These are phyloP conservation scores for Aepyceros melampus DNA, from an alignment of 2,113 vertebrate genomes.

Conservation along the genomic window DNA sequence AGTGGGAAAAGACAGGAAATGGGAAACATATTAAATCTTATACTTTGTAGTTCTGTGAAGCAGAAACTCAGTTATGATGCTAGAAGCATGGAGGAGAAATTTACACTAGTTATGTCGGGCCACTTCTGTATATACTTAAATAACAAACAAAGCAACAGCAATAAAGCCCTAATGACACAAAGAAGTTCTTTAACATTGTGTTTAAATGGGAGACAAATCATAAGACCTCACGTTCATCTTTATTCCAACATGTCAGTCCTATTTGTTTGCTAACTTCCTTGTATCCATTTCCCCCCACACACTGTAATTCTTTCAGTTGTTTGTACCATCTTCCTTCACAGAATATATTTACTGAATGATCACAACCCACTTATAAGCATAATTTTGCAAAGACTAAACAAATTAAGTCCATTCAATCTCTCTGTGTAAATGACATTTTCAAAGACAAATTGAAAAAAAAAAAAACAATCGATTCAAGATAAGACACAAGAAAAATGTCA, in stretches of 20 bases:
- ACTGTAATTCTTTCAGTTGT: constrained; percentile 25
- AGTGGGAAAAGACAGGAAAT: not conserved
- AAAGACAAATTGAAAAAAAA: constrained; percentile 48
- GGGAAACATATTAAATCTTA: not conserved
- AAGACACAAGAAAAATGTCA: constrained; percentile 37
- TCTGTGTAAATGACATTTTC: constrained; percentile 56
- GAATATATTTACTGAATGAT: constrained; percentile 27
- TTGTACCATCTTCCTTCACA: not conserved
- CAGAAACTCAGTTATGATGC: constrained; percentile 11
- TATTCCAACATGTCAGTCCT: not conserved
- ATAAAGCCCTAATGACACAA: not conserved
- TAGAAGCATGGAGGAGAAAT: constrained; percentile 24
- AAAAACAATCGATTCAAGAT: not conserved
- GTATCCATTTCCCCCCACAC: not conserved
- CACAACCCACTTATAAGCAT: not conserved
- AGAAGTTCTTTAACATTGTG: not conserved
- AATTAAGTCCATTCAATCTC: constrained; percentile 52
- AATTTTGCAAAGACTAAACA: not conserved
- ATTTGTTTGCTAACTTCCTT: constrained; percentile 1
- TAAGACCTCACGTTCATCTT: not conserved
- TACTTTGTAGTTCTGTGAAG: constrained; percentile 38
- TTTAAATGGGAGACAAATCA: not conserved
- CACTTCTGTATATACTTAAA: not conserved
- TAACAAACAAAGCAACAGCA: not conserved
- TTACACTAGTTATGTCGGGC: not conserved